Evolutionary conservation across 2,797 vertebrate species (phyloP).

Genomic region (Podargus strigoides): DNA sequence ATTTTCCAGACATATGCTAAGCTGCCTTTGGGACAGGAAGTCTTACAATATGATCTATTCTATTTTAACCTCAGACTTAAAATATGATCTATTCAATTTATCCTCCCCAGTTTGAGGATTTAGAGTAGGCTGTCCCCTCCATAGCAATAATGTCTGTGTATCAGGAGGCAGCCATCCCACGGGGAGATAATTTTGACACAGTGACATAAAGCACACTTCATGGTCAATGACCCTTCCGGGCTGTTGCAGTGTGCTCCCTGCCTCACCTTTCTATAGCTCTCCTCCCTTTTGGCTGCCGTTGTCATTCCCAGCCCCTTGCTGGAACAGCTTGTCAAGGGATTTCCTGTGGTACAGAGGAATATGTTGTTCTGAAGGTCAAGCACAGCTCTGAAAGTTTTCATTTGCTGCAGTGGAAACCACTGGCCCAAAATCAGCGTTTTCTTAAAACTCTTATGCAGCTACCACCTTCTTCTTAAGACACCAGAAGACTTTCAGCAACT

Average conservation of each 20-base stretch:
- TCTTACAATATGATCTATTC: constrained; percentile 4
- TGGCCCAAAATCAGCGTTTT: background rate
- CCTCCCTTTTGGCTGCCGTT: constrained; percentile 42
- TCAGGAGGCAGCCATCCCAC: constrained; percentile 22
- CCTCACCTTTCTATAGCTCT: constrained; percentile 52
- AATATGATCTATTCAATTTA: constrained; percentile 31
- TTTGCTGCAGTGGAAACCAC: background rate
- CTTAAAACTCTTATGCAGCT: background rate
- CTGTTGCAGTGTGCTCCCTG: constrained; percentile 11
- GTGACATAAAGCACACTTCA: constrained; percentile 59
- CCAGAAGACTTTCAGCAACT: background rate
- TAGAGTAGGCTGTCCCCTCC: constrained; percentile 15
- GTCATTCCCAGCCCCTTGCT: background rate
- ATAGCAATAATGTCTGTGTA: background rate
- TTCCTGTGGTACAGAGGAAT: constrained; percentile 25
- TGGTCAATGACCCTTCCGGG: background rate
- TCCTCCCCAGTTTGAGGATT: constrained; percentile 40
- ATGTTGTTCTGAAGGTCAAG: constrained; percentile 13
- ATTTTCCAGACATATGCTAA: background rate
- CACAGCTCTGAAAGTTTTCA: background rate
- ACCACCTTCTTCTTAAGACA: background rate
- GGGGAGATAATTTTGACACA: constrained; percentile 43
- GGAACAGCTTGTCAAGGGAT: constrained; percentile 52
- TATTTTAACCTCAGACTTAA: background rate
- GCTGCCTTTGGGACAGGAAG: constrained; percentile 6